Percentiles rank a stretch among this genome's conserved stretches.
Evolutionary conservation across 2,797 vertebrate genomes (phyloP).

Genomic region (Crenuchus spilurus): DNA sequence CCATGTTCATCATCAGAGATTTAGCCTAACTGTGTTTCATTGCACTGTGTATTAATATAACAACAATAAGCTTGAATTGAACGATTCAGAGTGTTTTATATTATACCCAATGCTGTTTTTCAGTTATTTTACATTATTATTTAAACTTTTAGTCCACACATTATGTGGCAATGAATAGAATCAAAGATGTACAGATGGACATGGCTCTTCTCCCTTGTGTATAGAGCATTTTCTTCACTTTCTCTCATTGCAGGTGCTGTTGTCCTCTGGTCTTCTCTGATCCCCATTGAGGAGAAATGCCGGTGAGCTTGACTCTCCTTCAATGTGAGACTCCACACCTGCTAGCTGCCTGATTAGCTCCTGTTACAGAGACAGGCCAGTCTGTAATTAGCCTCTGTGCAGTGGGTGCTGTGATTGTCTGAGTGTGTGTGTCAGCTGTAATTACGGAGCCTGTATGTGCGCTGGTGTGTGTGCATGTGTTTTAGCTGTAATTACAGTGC

Average conservation of each 20-base stretch:
- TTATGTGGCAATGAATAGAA: too few relatives aligned
- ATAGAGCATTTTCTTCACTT: conserved; percentile 21
- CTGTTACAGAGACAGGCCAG: conserved; percentile 46
- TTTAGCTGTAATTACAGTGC: conserved; percentile 57
- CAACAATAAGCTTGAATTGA: too few relatives aligned
- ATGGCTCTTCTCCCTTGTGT: neutral
- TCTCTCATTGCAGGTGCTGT: conserved; percentile 34
- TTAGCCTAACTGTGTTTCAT: too few relatives aligned
- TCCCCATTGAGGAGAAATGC: conserved; percentile 34
- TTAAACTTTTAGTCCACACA: neutral
- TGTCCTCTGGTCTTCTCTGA: conserved; percentile 10
- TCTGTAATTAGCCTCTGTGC: conserved; percentile 56
- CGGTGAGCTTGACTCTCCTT: conserved; percentile 43
- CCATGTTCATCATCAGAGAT: too few relatives aligned
- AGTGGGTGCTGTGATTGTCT: conserved; percentile 33
- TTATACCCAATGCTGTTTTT: too few relatives aligned
- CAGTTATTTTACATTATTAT: too few relatives aligned
- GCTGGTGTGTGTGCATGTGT: conserved; percentile 45
- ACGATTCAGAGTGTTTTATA: too few relatives aligned
- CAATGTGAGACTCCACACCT: conserved; percentile 60
- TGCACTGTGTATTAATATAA: too few relatives aligned
- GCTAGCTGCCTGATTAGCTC: conserved; percentile 57
- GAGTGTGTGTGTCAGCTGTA: conserved; percentile 27
- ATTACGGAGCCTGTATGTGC: conserved; percentile 35
- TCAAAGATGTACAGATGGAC: neutral